Evolutionary conservation across 2,888 invertebrate genomes (phyloP), one percentile per base, ranked within the genome.

Genomic region (Thumatha senex): DNA sequence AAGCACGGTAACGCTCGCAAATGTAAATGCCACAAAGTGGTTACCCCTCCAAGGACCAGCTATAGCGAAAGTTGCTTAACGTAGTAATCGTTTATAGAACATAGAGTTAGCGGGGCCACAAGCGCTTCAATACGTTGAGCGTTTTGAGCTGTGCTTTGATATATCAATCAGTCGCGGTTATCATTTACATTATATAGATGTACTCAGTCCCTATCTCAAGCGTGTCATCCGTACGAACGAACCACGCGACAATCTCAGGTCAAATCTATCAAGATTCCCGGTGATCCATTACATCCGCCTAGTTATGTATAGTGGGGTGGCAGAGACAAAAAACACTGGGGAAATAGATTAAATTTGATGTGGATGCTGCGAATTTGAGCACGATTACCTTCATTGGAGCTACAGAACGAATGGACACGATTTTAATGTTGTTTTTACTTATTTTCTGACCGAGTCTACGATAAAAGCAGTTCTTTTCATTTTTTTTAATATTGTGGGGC

Each of bases 201-300:
- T n/a, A n/a, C n/a, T 33, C n/a, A 12, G 11, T 34, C 34, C 34
- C 1, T 34, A 34, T 34, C n/a, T 34, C 36, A 36, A 0, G 13
- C 14, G 13, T 36, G 3, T 14, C 13, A 36, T 14, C 36, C 11
- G 9, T 36, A 10, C 2, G 10, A 5, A 10, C 2, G 10, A 5
- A 24, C 5, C 18, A 9, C 2, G 36, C 14, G 36, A 18, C 18
- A 39, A 39, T 15, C 15, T 18, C 11, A 39, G 18, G 18, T 15
- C 15, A 53, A 50, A 65, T 65, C 63, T 58, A 58, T 60, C 60
- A 65, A 65, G 65, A 58, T 60, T 51, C 46, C 49, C 39, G 31
- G 15, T 46, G 41, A 56, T 43, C 65, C 62, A 58, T 60, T 58
- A 56, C 57, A 54, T 65, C 66, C 66, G 63, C 56, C 54, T 46